Evolutionary conservation across 2,113 vertebrate species (phyloP), one percentile per base, ranked within the genome.

Genomic region (Rhynchopsitta pachyrhyncha): DNA sequence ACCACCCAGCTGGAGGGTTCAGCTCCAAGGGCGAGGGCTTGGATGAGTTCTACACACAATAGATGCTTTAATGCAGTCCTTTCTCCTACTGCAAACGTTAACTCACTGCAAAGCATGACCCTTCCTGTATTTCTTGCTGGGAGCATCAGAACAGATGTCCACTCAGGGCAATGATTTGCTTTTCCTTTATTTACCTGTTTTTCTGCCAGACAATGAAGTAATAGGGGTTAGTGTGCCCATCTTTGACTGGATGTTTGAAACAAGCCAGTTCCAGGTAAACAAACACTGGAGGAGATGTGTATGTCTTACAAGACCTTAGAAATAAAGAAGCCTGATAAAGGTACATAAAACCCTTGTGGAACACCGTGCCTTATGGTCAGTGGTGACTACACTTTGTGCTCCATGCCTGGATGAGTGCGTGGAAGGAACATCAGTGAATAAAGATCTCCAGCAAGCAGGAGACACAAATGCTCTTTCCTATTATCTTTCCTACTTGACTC

Each of bases 131-230:
- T 88, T 70, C 83, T 78, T 88, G 33, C 90, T 90, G 60, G 46
- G 50, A 94, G 5, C 27, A 31, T 78, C 77, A 84, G n/a, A 55
- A 49, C 90, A 75, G 60, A 93, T 74, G 80, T 92, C 35, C 52
- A 49, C 80, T 37, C 69, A 64, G 33, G 74, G 63, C 74, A 89
- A 76, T 79, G 68, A 39, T 44, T 59, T 86, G 18, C 24, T 82
- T 92, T 92, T 90, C 11, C 37, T 88, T 62, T 90, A 33, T 94
- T 90, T 94, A n/a, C 88, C 68, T 73, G 29, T 41, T 92, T 92
- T 92, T 81, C 82, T 96, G 90, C 66, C 92, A 94, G 75, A 83
- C 33, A 90, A 57, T 76, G 44, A 84, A 88, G 79, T 91, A 91
- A 86, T n/a, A 86, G 35, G 39, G 28, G 37, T 62, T 84, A 88